Conservation (phyloP, 2,113 vertebrate genomes). For the Ailuropoda melanoleuca region DNA sequence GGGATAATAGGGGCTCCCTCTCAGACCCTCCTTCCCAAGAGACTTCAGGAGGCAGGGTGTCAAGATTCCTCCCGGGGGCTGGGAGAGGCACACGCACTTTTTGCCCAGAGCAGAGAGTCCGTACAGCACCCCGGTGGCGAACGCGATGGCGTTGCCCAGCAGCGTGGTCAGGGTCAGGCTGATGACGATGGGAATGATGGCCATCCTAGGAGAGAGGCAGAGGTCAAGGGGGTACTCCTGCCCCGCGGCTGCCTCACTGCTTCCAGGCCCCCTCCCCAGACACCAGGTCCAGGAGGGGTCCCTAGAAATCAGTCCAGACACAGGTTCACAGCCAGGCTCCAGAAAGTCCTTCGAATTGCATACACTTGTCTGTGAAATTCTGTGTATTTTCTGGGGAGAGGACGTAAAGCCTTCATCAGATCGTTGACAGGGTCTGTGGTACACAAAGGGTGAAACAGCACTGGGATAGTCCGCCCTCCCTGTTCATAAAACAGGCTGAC, state of each 20-base stretch:
- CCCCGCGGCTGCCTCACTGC: rapidly evolving
- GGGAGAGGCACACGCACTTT: conserved; percentile 86
- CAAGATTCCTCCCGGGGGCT: rapidly evolving
- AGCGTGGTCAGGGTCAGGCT: conserved; percentile 94
- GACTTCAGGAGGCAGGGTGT: background rate
- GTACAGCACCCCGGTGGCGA: conserved; percentile 95
- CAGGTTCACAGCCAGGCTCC: rapidly evolving
- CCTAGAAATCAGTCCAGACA: background rate
- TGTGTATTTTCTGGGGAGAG: background rate
- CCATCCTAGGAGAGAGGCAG: conserved; percentile 89
- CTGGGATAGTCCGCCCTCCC: background rate
- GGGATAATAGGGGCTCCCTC: background rate
- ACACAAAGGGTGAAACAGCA: background rate
- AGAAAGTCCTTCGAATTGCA: rapidly evolving
- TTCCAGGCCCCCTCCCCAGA: background rate
- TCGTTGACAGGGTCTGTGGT: background rate
- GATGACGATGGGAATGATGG: conserved; percentile 90
- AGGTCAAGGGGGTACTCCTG: background rate
- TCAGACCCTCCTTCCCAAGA: background rate
- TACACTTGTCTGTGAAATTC: rapidly evolving
- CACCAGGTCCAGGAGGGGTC: background rate
- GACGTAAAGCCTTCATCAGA: too few relatives aligned
- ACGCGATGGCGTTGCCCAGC: conserved; percentile 94
- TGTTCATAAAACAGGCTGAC: background rate
- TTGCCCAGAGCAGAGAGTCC: conserved; percentile 95